Evolutionary conservation across 2,797 vertebrate species (phyloP).

Genomic region (Peromyscus nudipes): DNA sequence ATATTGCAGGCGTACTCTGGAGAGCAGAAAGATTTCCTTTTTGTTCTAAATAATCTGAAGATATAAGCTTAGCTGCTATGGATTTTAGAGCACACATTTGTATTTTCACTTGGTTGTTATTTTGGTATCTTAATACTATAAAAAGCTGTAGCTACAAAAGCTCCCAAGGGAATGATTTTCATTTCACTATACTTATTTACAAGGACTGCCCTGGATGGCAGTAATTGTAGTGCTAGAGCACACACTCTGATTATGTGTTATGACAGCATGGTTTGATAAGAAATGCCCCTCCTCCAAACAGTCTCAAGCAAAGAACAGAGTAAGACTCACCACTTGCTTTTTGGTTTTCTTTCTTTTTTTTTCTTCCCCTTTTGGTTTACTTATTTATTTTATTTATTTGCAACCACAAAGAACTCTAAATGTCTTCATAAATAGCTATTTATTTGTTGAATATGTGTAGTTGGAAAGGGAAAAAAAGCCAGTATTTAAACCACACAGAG

Average conservation of each 20-base stretch:
- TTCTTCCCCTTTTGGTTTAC: background rate
- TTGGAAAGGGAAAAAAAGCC: background rate
- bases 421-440: conserved; percentile 65
- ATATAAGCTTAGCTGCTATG: background rate
- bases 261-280: conserved; percentile 54
- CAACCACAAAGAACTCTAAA: conserved; percentile 59
- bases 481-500: conserved; percentile 42
- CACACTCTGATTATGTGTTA: conserved; percentile 65
- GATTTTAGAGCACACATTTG: conserved; percentile 30
- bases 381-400: background rate
- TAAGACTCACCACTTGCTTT: conserved; percentile 33
- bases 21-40: conserved; percentile 41
- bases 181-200: conserved; percentile 65
- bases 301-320: conserved; percentile 63
- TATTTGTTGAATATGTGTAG: conserved; percentile 66
- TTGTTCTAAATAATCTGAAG: conserved; percentile 36
- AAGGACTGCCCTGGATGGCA: conserved; percentile 58
- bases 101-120: conserved; percentile 74
- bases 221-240: conserved; percentile 57
- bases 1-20: conserved; percentile 38
- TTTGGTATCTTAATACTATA: conserved; percentile 68
- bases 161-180: conserved; percentile 65
- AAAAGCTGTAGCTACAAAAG: conserved; percentile 66
- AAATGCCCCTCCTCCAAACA: conserved; percentile 26
- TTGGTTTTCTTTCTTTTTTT: background rate